These are phyloP conservation scores for Dascyllus trimaculatus DNA, from an alignment of 2,113 vertebrate species.

Conservation along the genomic window DNA sequence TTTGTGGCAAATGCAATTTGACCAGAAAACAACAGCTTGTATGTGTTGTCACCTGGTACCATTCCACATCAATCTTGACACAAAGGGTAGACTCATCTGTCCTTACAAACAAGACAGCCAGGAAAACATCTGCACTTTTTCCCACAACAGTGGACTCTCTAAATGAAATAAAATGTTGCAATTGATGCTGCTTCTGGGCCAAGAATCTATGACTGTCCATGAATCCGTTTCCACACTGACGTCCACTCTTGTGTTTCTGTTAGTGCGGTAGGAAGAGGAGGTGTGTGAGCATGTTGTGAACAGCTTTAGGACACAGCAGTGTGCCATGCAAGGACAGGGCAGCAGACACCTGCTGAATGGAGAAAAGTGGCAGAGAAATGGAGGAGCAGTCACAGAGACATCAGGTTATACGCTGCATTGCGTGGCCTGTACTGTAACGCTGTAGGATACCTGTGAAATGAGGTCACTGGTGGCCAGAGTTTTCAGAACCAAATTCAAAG, in stretches of 20 bases:
- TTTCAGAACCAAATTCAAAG: conserved; percentile 42
- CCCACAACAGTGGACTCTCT: neutral
- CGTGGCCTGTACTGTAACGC: conserved; percentile 15
- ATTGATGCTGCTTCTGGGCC: neutral
- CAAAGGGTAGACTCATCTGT: conserved; percentile 4
- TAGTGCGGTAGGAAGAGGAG: neutral
- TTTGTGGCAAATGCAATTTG: conserved; percentile 71
- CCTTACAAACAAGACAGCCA: conserved; percentile 24
- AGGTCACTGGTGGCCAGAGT: conserved; percentile 44
- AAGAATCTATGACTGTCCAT: neutral
- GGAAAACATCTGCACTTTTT: conserved; percentile 29
- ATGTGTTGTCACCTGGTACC: conserved; percentile 35
- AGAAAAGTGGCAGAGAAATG: conserved; percentile 34
- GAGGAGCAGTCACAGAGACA: conserved; percentile 54
- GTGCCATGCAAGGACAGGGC: conserved; percentile 21
- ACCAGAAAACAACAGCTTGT: conserved; percentile 64
- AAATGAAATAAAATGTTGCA: conserved; percentile 7
- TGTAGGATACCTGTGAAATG: conserved; percentile 40
- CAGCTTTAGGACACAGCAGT: conserved; percentile 30
- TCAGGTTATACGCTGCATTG: conserved; percentile 55
- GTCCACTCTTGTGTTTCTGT: neutral
- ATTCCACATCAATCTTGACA: conserved; percentile 42
- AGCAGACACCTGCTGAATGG: conserved; percentile 47
- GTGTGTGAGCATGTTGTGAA: conserved; percentile 30
- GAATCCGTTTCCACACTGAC: neutral